Evolutionary conservation across 2,113 vertebrate species (phyloP).

Genomic region (Amphiprion ocellaris): DNA sequence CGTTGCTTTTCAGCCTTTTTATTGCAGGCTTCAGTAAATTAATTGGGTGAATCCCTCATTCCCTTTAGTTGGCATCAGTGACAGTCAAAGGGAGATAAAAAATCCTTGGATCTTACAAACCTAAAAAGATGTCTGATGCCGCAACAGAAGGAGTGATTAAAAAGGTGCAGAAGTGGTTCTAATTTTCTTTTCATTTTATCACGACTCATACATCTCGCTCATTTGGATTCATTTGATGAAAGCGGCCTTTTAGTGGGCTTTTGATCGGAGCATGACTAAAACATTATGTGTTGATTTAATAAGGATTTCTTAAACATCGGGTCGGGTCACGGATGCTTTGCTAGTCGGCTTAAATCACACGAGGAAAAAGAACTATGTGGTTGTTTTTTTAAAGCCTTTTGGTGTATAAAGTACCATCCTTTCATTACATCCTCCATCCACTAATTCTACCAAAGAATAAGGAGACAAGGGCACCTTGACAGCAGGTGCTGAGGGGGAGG

Average conservation of each 20-base stretch:
- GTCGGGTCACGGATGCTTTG: constrained; percentile 14
- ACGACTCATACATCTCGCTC: constrained; percentile 33
- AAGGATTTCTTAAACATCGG: constrained; percentile 38
- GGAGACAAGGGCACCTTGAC: constrained; percentile 51
- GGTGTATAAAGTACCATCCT: neutral
- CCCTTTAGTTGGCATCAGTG: constrained; percentile 66
- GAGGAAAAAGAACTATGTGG: neutral
- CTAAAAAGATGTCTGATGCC: constrained; percentile 56
- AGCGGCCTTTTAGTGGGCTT: constrained; percentile 33
- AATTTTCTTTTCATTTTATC: constrained; percentile 53
- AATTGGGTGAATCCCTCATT: constrained; percentile 77
- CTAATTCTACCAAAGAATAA: constrained; percentile 7
- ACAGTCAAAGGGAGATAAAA: constrained; percentile 71
- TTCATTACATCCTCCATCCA: neutral
- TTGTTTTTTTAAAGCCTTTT: neutral
- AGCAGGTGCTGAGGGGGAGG: constrained; percentile 16
- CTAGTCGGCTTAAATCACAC: neutral
- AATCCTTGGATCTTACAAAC: constrained; percentile 58
- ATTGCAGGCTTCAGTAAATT: constrained; percentile 72
- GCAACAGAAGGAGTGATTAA: constrained; percentile 63
- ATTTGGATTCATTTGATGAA: constrained; percentile 53
- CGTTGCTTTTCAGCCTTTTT: constrained; percentile 63
- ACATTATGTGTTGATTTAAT: constrained; percentile 37
- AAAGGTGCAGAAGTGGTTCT: constrained; percentile 55
- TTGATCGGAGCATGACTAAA: constrained; percentile 38